A percentile compares a stretch with the other conserved stretches of the same genome.
phyloP scores from a whole-genome alignment of 2,888 invertebrate genomes.

The Cabera pusaria region DNA sequence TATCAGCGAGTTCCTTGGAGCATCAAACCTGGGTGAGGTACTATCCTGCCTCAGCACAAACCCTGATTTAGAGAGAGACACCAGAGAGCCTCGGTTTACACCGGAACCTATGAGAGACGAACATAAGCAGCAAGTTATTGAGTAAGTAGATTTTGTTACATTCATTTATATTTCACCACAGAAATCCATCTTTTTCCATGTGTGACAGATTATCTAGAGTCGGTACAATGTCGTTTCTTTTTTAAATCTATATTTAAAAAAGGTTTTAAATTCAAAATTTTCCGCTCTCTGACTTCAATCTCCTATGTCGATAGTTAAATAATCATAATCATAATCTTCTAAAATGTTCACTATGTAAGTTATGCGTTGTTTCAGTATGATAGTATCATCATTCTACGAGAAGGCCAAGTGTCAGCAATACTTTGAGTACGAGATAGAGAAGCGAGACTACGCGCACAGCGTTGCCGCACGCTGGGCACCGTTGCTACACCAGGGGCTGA shows the following conservation, averaged over 20 bases:
- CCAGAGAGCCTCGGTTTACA: constrained; percentile 56
- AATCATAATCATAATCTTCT: too few species aligned
- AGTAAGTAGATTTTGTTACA: constrained; percentile 83
- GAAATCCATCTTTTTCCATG: too few species aligned
- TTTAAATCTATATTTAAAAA: too few species aligned
- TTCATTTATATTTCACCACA: too few species aligned
- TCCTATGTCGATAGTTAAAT: too few species aligned
- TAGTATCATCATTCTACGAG: constrained; percentile 92
- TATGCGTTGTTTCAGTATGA: constrained; percentile 86
- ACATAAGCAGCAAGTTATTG: constrained; percentile 86
- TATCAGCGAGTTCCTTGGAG: constrained; percentile 91
- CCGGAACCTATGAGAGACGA: constrained; percentile 83
- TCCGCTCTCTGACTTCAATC: too few species aligned
- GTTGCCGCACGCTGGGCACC: constrained; percentile 88
- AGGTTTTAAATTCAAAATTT: too few species aligned
- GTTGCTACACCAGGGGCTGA: constrained; percentile 87
- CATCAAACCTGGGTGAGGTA: constrained; percentile 87
- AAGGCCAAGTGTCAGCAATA: constrained; percentile 94
- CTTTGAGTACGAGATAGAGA: constrained; percentile 87
- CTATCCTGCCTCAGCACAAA: constrained; percentile 81
- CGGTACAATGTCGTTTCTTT: too few species aligned
- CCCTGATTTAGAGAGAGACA: constrained; percentile 38
- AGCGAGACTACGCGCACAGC: constrained; percentile 87
- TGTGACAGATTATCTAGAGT: too few species aligned
- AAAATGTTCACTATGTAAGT: too few species aligned